phyloP scores from a whole-genome alignment of 2,888 invertebrate species.

The Frankliniella fusca region DNA sequence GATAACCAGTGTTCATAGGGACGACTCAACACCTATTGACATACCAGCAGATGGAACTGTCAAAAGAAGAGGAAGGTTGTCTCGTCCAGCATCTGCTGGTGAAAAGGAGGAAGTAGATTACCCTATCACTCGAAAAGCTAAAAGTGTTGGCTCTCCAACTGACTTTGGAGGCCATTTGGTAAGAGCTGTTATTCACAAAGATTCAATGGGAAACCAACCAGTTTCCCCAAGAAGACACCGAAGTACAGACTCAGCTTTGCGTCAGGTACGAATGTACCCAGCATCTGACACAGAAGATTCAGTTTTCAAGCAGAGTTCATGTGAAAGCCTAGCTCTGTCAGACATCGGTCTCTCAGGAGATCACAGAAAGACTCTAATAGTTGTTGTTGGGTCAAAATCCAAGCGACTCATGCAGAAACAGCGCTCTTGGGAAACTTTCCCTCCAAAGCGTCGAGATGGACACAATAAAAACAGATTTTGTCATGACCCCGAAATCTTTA shows the following conservation, averaged over 20 bases:
- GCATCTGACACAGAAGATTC: slow-evolving; percentile 43
- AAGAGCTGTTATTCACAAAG: neutral
- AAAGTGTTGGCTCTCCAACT: slow-evolving; percentile 14
- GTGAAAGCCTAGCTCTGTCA: slow-evolving; percentile 50
- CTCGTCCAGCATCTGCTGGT: neutral
- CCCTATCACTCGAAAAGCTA: neutral
- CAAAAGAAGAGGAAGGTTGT: neutral
- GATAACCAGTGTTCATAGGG: neutral
- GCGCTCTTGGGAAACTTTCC: slow-evolving; percentile 61
- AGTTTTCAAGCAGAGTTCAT: slow-evolving; percentile 49
- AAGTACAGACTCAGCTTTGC: neutral
- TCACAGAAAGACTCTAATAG: slow-evolving; percentile 52
- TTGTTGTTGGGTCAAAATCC: slow-evolving; percentile 45
- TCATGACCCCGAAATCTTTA: slow-evolving; percentile 43
- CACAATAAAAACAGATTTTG: slow-evolving; percentile 41
- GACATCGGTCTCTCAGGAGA: slow-evolving; percentile 39
- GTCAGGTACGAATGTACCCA: slow-evolving; percentile 38
- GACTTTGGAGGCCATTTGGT: slow-evolving; percentile 11
- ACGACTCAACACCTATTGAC: neutral
- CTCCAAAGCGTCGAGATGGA: slow-evolving; percentile 48
- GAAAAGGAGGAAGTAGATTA: neutral
- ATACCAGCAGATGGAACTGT: neutral
- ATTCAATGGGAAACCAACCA: slow-evolving; percentile 3
- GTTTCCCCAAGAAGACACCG: neutral
- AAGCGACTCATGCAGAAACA: slow-evolving; percentile 54